Base-by-base conservation (phyloP, 1,140 invertebrate genomes). In the Achatina immaculata region DNA sequence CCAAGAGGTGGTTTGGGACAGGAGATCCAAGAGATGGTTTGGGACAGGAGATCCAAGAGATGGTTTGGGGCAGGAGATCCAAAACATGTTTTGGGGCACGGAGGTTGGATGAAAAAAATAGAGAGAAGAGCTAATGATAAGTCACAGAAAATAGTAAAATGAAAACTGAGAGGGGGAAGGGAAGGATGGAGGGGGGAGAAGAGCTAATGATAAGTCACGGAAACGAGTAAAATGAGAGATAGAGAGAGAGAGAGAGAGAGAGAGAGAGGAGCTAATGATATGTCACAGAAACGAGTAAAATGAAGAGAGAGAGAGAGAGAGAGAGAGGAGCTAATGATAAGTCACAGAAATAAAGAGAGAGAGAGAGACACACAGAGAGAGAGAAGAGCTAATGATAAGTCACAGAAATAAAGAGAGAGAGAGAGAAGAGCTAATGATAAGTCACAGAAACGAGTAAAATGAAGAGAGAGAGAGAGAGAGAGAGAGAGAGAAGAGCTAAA, bases 301-400 rank as follows among this genome's bases (percentile, higher is more conserved):
- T 24, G 24, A 72, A 72, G 69, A 38, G 36, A 72, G 40, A 72
- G 16, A 72, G 40, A 72, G 69, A 72, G 9, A 14, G n/a, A 28
- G 9, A 66, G 62, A 66, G 9, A 28, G 62, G 14, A 69, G 34
- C 2, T 19, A 58, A 4, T 19, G 4, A 24, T 21, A 58, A n/a
- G 4, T 21, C 14, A 14, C 11, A n/a, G 3, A 14, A 31, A 69
- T 31, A 31, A 24, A 28, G 28, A 45, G 21, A 40, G 19, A 16
- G 28, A 42, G 21, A 40, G 31, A 34, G 28, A 28, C 42, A 28
- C 16, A 42, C 19, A 31, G 9, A 31, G 43, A 48, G 71, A 31
- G 14, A 31, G 38, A 74, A 19, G 40, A 42, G 40, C n/a, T n/a
- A n/a, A n/a, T n/a, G n/a, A n/a, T n/a, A n/a, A n/a, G 28, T 31